Conservation (phyloP, 1,140 invertebrate genomes). For the Bombus pascuorum region DNA sequence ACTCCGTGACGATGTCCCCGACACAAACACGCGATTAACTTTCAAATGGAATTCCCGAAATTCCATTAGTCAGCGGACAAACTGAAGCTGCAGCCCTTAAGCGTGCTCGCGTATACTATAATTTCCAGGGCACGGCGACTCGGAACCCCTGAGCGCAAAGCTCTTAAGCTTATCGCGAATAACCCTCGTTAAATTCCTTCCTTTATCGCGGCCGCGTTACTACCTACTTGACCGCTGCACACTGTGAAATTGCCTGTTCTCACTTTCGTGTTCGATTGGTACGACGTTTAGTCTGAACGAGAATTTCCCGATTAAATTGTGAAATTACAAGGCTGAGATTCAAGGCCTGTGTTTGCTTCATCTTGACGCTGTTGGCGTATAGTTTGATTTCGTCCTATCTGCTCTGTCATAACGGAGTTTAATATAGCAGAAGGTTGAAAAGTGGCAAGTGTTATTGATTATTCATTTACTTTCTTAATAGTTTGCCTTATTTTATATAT, state of each 20-base stretch:
- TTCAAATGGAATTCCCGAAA: slow-evolving; percentile 35
- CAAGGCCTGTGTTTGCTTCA: background rate
- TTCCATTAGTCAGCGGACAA: slow-evolving; percentile 40
- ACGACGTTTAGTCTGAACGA: background rate
- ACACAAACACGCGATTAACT: slow-evolving; percentile 35
- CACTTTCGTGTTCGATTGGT: slow-evolving; percentile 40
- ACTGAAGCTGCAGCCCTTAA: background rate
- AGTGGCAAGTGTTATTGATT: background rate
- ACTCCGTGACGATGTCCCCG: background rate
- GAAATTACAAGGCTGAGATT: background rate
- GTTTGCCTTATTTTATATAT: too few relatives aligned
- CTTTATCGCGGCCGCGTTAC: slow-evolving; percentile 46
- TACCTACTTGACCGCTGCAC: background rate
- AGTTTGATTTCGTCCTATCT: background rate
- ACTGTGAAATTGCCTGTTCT: slow-evolving; percentile 42
- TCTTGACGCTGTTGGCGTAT: background rate
- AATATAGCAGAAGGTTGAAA: background rate
- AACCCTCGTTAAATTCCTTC: slow-evolving; percentile 59
- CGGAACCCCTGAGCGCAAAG: slow-evolving; percentile 37
- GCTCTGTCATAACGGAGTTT: background rate
- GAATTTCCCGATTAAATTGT: slow-evolving; percentile 5
- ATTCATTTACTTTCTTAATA: background rate
- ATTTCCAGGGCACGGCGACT: background rate
- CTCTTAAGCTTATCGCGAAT: slow-evolving; percentile 52
- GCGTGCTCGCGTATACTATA: slow-evolving; percentile 6